These are phyloP conservation scores for Oreochromis grahami DNA, from an alignment of 2,797 vertebrate genomes.

Conservation along the genomic window DNA sequence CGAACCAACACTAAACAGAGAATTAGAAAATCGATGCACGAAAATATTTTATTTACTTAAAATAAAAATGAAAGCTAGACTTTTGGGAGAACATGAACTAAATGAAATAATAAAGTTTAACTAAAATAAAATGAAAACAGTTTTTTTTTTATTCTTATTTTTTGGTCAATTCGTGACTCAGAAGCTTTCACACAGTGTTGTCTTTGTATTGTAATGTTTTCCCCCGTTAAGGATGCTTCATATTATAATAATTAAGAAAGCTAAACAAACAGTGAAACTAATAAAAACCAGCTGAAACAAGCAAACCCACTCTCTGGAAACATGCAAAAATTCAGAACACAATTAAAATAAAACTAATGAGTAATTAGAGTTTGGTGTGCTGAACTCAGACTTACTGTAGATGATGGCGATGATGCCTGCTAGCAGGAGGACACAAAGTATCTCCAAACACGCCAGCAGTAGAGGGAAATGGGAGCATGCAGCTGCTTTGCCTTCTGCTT, in stretches of 20 bases:
- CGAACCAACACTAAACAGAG: not conserved
- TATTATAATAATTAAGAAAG: not conserved
- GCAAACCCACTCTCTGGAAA: not conserved
- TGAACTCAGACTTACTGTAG: slow-evolving; percentile 25
- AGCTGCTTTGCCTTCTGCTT: not conserved
- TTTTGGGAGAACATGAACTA: not conserved
- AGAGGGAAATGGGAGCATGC: not conserved
- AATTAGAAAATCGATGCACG: not conserved
- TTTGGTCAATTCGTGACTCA: not conserved
- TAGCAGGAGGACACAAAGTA: not conserved
- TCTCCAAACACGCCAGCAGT: not conserved
- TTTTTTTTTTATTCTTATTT: not conserved
- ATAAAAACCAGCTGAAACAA: not conserved
- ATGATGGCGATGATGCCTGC: not conserved
- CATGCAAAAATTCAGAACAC: not conserved
- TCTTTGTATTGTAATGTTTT: fast-evolving
- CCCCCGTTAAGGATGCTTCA: not conserved
- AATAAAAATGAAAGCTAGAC: not conserved
- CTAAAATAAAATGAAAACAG: fast-evolving
- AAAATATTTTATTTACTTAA: not conserved
- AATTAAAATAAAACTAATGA: not conserved
- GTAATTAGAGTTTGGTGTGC: not conserved
- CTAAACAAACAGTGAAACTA: not conserved
- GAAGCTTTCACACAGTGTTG: not conserved
- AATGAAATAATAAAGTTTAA: not conserved